phyloP scores from a whole-genome alignment of 2,888 invertebrate species.

The Epistrophe grossulariae region DNA sequence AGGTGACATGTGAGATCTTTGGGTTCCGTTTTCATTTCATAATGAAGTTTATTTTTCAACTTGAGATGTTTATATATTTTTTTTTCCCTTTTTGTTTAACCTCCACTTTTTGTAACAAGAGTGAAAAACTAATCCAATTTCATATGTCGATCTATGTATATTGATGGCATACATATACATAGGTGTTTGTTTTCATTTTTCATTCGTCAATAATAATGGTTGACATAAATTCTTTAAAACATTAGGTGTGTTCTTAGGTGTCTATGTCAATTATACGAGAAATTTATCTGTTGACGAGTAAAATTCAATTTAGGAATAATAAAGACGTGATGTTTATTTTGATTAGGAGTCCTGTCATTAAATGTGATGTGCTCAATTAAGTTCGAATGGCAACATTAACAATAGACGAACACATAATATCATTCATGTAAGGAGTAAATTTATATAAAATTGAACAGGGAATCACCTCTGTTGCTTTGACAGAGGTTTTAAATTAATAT shows the following conservation, averaged over 20 bases:
- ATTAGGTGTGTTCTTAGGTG: not conserved
- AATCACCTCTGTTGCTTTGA: too few species aligned
- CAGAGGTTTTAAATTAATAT: too few species aligned
- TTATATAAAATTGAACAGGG: not conserved
- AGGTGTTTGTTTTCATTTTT: conserved; percentile 27
- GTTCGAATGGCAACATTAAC: not conserved
- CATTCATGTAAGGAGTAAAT: not conserved
- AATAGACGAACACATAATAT: not conserved
- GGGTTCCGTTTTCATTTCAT: conserved; percentile 8
- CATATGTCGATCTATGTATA: not conserved
- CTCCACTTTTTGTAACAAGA: conserved; percentile 3
- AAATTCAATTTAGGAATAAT: conserved; percentile 18
- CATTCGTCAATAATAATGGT: conserved; percentile 19
- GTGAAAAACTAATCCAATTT: conserved; percentile 16
- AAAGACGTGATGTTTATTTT: conserved; percentile 34
- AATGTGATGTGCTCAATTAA: conserved; percentile 16
- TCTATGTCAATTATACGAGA: conserved; percentile 23
- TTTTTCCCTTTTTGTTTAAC: not conserved
- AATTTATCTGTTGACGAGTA: conserved; percentile 24
- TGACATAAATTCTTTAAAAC: conserved; percentile 21
- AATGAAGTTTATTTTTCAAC: conserved; percentile 34
- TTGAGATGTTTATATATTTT: conserved; percentile 8
- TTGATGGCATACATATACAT: not conserved
- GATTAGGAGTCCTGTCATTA: conserved; percentile 19
- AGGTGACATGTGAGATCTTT: conserved; percentile 33